Percentiles rank a stretch among this genome's conserved stretches.
phyloP scores from a whole-genome alignment of 1,140 invertebrate species.

The Pseudomyrmex pallidus region DNA sequence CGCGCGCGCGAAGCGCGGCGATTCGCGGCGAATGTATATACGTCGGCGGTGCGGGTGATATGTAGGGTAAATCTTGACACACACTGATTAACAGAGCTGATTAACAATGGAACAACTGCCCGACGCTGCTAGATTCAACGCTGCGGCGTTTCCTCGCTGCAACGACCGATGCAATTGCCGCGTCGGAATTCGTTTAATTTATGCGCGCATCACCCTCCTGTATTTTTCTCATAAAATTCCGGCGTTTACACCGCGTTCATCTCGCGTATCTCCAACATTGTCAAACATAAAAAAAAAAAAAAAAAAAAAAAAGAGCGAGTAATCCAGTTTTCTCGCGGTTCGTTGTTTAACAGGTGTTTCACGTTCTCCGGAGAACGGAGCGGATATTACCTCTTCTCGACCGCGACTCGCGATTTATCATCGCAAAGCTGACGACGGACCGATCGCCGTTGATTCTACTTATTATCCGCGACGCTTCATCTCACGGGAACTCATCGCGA shows the following conservation, averaged over 20 bases:
- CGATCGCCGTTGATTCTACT: background rate
- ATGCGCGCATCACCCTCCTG: too few species aligned
- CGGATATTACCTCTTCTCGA: conserved; percentile 3
- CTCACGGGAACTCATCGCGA: too few species aligned
- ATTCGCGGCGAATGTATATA: conserved; percentile 2
- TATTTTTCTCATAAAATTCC: too few species aligned
- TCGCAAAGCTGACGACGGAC: background rate
- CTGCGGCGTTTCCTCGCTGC: background rate
- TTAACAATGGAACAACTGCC: conserved; percentile 69
- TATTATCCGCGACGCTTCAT: background rate
- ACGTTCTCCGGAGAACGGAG: conserved; percentile 23
- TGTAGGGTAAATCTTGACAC: conserved; percentile 78
- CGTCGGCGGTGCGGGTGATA: conserved; percentile 62
- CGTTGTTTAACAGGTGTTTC: background rate
- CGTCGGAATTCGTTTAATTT: too few species aligned
- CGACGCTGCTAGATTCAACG: conserved; percentile 25
- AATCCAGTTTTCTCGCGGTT: conserved; percentile 23
- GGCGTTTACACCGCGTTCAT: background rate
- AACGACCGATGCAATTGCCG: background rate
- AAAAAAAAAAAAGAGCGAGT: too few species aligned
- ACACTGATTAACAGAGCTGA: conserved; percentile 76
- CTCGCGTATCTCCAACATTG: background rate
- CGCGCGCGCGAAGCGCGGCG: conserved; percentile 1
- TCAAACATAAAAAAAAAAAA: background rate
- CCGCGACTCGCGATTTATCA: conserved; percentile 34